Base-by-base conservation (phyloP, 2,797 vertebrate genomes). In the Borostomias antarcticus region DNA sequence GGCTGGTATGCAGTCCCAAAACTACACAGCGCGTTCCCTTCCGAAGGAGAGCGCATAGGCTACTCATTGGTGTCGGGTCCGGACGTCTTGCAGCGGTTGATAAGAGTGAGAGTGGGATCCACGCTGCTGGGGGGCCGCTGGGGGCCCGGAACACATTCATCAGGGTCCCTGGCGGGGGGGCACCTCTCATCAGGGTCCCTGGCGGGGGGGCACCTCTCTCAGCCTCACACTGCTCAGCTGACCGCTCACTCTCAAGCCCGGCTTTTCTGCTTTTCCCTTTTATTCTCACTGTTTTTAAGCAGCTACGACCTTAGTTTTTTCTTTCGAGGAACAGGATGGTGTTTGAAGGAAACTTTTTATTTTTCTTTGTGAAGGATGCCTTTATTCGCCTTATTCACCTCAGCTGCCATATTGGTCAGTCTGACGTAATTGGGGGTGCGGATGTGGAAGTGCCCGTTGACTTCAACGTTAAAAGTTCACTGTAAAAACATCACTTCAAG, bases 101-200 rank as follows among this genome's bases (percentile, higher is more conserved):
- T 93, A 88, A 89, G 91, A 80, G 85, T 81, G 75, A 80, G 89
- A 84, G 79, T 83, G 85, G 91, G 87, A 92, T 84, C 85, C 77
- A 85, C 88, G 85, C 82, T 28, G 74, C 89, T 87, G 69, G 53
- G 53, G 85, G 91, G 90, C 82, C 91, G 92, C 88, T 92, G 91
- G 92, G 91, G 91, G 88, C 86, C 92, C 80, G 85, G 80, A 82
- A 90, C 85, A 89, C 84, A 86, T 93, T 93, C 92, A 94, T 94
- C 93, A 93, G 52, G 82, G 70, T 80, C 86, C 91, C 86, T 86
- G 80, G 93, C 93, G 90, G 94, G 93, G n/a, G n/a, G n/a, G n/a
- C n/a, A n/a, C n/a, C n/a, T n/a, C n/a, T 93, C 92, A 94, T 94
- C 93, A 93, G 52, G 82, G 70, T 80, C 86, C 91, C 86, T 86